A percentile compares a stretch with the other conserved stretches of the same genome.
Evolutionary conservation across 2,113 vertebrate species (phyloP).

Genomic region (Halichoerus grypus): DNA sequence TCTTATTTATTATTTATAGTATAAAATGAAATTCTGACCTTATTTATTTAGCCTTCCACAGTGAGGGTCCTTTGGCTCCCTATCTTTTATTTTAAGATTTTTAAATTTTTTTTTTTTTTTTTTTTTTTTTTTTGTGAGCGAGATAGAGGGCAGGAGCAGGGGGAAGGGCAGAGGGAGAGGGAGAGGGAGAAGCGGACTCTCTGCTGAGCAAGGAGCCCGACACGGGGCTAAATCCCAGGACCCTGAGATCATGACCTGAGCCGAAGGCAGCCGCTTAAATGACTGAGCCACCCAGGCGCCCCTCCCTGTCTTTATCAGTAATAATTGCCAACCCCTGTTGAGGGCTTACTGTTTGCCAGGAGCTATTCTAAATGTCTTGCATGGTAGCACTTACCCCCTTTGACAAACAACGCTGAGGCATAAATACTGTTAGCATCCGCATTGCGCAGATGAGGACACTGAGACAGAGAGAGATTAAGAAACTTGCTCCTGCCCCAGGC

Average conservation of each 20-base stretch:
- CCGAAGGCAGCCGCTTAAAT: not conserved
- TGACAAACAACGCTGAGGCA: not conserved
- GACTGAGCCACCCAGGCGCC: not conserved
- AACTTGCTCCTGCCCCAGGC: not conserved
- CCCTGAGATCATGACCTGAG: not conserved
- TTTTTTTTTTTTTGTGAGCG: not conserved
- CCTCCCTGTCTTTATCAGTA: conserved; percentile 29
- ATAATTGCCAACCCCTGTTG: not conserved
- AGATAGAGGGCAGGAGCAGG: not conserved
- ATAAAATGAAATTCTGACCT: conserved; percentile 51
- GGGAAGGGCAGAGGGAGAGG: not conserved
- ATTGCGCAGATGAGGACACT: not conserved
- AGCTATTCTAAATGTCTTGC: not conserved
- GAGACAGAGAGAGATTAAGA: not conserved
- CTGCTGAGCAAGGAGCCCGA: not conserved
- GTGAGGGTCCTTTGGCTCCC: not conserved
- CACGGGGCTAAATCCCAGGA: not conserved
- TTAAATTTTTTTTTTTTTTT: no score
- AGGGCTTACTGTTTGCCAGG: not conserved
- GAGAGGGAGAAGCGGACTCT: not conserved
- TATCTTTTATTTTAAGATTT: not conserved
- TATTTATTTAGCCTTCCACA: conserved; percentile 11
- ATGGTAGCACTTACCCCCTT: not conserved
- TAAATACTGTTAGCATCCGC: not conserved
- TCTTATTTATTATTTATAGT: conserved; percentile 41